Percentiles rank a stretch among this genome's conserved stretches.
Conservation (phyloP, 1,140 invertebrate genomes). For the Drosophila tani region DNA sequence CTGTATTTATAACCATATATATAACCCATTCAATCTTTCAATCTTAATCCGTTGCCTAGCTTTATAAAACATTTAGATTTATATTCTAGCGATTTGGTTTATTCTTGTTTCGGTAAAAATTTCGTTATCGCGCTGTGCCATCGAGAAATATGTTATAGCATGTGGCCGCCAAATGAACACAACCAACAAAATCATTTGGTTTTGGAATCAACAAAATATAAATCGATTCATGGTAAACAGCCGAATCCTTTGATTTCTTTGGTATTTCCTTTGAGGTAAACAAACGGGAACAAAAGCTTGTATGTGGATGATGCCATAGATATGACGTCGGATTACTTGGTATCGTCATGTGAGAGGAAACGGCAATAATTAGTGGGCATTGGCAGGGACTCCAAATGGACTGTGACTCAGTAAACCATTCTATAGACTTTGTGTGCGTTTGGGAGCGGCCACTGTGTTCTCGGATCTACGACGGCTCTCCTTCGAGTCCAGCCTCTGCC, state of each 20-base stretch:
- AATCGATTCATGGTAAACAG: slow-evolving; percentile 29
- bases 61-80: too few species aligned
- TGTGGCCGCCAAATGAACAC: slow-evolving; percentile 2
- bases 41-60: too few species aligned
- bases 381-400: not conserved
- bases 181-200: slow-evolving; percentile 2
- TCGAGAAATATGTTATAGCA: not conserved
- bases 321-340: slow-evolving; percentile 53
- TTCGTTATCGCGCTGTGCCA: slow-evolving; percentile 5
- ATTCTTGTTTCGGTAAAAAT: not conserved
- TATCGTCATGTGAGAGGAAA: slow-evolving; percentile 9
- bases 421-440: not conserved
- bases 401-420: slow-evolving; percentile 40
- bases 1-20: too few species aligned
- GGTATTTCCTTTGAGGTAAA: slow-evolving; percentile 31
- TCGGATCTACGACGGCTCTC: not conserved
- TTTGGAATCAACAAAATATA: not conserved
- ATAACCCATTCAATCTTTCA: too few species aligned
- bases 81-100: not conserved
- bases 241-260: slow-evolving; percentile 44
- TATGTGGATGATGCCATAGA: slow-evolving; percentile 39
- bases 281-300: slow-evolving; percentile 41
- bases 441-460: not conserved
- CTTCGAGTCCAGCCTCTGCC: slow-evolving; percentile 14
- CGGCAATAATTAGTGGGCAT: slow-evolving; percentile 5